These are phyloP conservation scores for Marmota monax DNA, from an alignment of 2,113 vertebrate species.

Conservation along the genomic window DNA sequence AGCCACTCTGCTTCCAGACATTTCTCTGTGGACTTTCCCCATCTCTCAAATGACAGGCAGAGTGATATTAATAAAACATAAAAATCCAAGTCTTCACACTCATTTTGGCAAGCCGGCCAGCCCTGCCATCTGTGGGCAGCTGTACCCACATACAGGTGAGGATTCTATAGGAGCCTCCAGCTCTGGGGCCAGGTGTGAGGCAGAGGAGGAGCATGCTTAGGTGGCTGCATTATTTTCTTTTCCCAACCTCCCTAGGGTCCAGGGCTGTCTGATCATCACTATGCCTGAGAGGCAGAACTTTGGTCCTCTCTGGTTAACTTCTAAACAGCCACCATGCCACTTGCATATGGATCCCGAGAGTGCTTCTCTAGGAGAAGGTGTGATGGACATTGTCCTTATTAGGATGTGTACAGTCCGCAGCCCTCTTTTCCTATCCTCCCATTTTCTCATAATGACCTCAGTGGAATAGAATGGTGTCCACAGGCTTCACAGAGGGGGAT, in stretches of 20 bases:
- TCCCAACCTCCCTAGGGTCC: neutral
- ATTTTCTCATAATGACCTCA: neutral
- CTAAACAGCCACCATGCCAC: neutral
- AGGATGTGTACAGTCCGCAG: neutral
- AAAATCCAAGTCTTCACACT: conserved; percentile 38
- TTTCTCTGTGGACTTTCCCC: conserved; percentile 68
- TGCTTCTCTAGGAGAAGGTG: neutral
- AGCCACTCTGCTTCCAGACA: conserved; percentile 40
- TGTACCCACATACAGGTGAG: neutral
- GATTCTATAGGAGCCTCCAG: neutral
- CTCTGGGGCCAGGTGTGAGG: neutral
- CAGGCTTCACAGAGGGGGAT: accelerated
- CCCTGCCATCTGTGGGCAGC: neutral
- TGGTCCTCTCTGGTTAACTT: neutral
- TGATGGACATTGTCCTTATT: accelerated
- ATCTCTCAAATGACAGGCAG: conserved; percentile 32
- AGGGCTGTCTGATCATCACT: neutral
- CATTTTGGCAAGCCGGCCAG: conserved; percentile 37
- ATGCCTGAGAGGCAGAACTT: too few species aligned
- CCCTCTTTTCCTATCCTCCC: neutral
- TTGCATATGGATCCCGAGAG: neutral
- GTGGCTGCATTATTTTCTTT: neutral
- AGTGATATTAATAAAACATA: conserved; percentile 54
- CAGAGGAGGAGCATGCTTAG: neutral
- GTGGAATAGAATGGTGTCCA: neutral